Base-by-base conservation (phyloP, 2,113 vertebrate species). In the Tretioscincus oriximinensis region DNA sequence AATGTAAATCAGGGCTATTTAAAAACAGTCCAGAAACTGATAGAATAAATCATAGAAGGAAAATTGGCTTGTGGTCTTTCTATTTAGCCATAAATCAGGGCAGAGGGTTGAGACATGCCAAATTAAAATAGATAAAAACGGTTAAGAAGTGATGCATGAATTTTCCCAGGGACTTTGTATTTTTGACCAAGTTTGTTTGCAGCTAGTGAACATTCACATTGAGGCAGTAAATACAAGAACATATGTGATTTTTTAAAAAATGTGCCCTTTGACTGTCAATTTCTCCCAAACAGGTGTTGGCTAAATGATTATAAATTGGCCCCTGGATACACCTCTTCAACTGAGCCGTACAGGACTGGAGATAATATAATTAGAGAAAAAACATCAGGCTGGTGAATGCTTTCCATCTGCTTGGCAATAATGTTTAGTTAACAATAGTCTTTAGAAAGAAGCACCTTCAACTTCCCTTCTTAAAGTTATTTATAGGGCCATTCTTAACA, bases 261-360 rank as follows among this genome's bases (percentile, higher is more conserved):
- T 95, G 90, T 96, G 95, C 94, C 95, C 95, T 96, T 96, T 97
- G 95, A 97, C 97, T 97, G 96, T 95, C 96, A 95, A 90, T 95
- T 96, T 95, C 95, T 96, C 97, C 97, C 94, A 98, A 99, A 98
- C 98, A 99, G 98, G 98, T 99, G 97, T 96, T 95, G 95, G 94
- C 95, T 99, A 99, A 99, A 99, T 99, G 97, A 97, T 98, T 98
- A 98, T 98, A 98, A 99, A 99, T 99, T 97, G 96, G 97, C 96
- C 96, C 96, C 96, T 98, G 97, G 96, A 96, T 98, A 97, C 97
- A 97, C 96, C 97, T 97, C 95, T 97, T 97, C 95, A 95, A 95
- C 93, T 89, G 95, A 95, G 96, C 97, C 96, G 85, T 97, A 97
- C 96, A 97, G 96, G 95, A 93, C 94, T 93, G 93, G 95, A 86